Percentiles rank a stretch among this genome's conserved stretches.
Evolutionary conservation across 2,888 invertebrate species (phyloP).

Genomic region (Drosophila austrosaltans): DNA sequence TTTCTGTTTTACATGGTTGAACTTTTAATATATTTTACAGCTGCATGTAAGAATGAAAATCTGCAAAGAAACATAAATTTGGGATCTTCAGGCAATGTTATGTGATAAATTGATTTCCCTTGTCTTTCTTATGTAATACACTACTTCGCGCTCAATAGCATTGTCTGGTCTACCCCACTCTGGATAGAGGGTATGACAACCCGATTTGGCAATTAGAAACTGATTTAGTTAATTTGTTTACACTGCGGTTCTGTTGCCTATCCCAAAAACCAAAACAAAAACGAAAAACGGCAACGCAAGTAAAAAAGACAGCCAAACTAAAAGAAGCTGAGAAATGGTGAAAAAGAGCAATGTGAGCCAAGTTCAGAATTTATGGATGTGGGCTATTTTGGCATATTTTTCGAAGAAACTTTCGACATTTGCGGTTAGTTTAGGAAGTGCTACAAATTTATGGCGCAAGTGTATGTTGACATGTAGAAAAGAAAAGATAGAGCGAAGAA

Average conservation of each 20-base stretch:
- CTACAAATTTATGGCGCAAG: slow-evolving; percentile 39
- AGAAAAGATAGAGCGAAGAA: not conserved
- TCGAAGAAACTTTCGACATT: slow-evolving; percentile 65
- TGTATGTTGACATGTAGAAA: slow-evolving; percentile 13
- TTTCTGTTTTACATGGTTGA: no score
- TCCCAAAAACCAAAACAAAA: not conserved
- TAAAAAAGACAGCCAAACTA: not conserved
- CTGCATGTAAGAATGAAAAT: no score
- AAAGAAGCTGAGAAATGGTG: slow-evolving; percentile 8
- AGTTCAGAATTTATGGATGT: slow-evolving; percentile 65
- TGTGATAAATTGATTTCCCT: no score
- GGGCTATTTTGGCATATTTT: slow-evolving; percentile 74
- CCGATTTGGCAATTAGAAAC: slow-evolving; percentile 64
- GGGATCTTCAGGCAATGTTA: no score
- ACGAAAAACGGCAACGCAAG: not conserved
- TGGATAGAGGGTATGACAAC: not conserved
- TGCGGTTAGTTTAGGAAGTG: slow-evolving; percentile 56
- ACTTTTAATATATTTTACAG: no score
- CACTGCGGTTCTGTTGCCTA: slow-evolving; percentile 61
- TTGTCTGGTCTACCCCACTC: not conserved
- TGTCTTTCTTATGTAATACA: no score
- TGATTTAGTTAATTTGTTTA: slow-evolving; percentile 81
- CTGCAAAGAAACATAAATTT: no score
- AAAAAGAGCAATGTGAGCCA: slow-evolving; percentile 53
- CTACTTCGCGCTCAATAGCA: no score